Evolutionary conservation across 2,797 vertebrate genomes (phyloP), one percentile per base, ranked within the genome.

Genomic region (Syngnathus rostellatus): DNA sequence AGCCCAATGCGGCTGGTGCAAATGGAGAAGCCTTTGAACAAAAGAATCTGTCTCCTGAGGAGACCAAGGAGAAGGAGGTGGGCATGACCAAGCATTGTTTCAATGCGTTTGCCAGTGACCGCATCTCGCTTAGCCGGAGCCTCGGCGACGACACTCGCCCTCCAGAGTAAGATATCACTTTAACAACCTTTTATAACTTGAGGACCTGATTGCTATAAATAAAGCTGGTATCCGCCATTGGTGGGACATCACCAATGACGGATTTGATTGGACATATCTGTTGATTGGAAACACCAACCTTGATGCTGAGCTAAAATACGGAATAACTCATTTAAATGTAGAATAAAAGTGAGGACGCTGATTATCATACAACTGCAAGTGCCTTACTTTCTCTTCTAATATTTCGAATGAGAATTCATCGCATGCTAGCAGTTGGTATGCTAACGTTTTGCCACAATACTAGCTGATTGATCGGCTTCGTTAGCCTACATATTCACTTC

Each of bases 21-120:
- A 89, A 92, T 0, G 95, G 93, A 2, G 92, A 79, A 66, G 80
- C 83, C 0, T 99, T 94, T 85, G 78, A 90, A 61, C 89, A 93
- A 68, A 90, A 86, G 0, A 37, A 59, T 0, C 89, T 97, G 92
- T 88, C 83, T 0, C 78, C 89, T 0, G 88, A 89, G 61, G 94
- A 98, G 79, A 87, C 81, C 25, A 91, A 91, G 77, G 94, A 98
- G 77, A 98, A 95, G 77, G 91, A 93, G 12, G 82, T 82, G 0
- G 95, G 96, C 16, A 94, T 94, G 66, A 92, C 90, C n/a, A 92
- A 94, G 7, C 93, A 99, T 77, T 98, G 97, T 72, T 99, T 99
- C 85, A 99, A 99, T 67, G 94, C 95, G 84, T 99, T 93, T 63
- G 94, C 94, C 86, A 98, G 94, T 12, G 96, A 98, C 80, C 93